phyloP scores from a whole-genome alignment of 2,888 invertebrate species.

The Megalurothrips usitatus region DNA sequence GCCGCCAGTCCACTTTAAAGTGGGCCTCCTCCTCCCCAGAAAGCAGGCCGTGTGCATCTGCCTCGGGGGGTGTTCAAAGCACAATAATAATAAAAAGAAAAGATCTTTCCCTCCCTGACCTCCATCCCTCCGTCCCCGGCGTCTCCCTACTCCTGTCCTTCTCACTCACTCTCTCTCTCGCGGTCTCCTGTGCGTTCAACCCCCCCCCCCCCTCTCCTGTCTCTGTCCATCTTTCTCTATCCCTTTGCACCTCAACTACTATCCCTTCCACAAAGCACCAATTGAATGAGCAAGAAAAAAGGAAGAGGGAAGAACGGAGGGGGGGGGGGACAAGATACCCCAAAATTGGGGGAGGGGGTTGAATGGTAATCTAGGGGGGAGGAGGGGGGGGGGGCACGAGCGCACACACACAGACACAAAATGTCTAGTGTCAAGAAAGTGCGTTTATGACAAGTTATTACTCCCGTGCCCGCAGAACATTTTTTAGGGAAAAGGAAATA shows the following conservation, averaged over 20 bases:
- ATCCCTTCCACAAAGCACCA: conserved; percentile 17
- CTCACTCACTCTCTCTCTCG: not conserved
- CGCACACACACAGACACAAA: not conserved
- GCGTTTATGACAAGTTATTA: too few relatives aligned
- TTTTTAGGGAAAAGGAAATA: too few relatives aligned
- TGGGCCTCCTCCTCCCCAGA: not conserved
- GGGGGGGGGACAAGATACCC: not conserved
- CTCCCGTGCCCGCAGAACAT: too few relatives aligned
- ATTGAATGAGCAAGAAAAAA: conserved; percentile 9
- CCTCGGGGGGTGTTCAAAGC: not conserved
- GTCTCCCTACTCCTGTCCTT: not conserved
- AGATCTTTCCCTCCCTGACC: not conserved
- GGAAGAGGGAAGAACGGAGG: not conserved
- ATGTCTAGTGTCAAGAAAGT: too few relatives aligned
- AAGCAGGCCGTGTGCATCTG: not conserved
- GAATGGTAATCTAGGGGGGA: not conserved
- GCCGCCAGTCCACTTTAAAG: conserved; percentile 3
- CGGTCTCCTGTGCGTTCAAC: not conserved
- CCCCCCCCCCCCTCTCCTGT: not conserved
- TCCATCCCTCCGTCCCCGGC: not conserved
- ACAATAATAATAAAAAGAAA: conserved; percentile 27
- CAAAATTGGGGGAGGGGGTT: not conserved
- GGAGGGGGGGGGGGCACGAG: not conserved
- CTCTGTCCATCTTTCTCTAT: not conserved
- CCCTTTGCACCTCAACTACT: not conserved